Evolutionary conservation across 2,797 vertebrate species (phyloP).

Genomic region (Xyrichtys novacula): DNA sequence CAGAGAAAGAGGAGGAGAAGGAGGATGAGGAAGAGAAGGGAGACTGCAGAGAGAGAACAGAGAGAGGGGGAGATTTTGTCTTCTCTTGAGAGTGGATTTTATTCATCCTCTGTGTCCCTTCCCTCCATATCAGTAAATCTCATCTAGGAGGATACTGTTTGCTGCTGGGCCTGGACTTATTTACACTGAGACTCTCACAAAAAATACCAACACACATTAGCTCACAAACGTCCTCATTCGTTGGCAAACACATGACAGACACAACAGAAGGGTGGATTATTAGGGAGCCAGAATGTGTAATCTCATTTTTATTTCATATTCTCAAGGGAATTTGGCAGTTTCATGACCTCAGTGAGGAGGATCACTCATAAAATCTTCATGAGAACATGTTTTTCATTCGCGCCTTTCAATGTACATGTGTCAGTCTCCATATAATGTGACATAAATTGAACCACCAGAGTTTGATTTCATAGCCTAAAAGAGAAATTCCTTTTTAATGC

Average conservation of each 20-base stretch:
- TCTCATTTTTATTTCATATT: background rate
- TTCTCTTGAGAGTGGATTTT: conserved; percentile 49
- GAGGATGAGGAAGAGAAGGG: conserved; percentile 18
- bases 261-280: conserved; percentile 6
- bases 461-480: background rate
- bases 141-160: conserved; percentile 44
- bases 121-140: conserved; percentile 51
- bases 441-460: background rate
- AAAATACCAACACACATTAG: background rate
- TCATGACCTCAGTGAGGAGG: background rate
- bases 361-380: conserved; percentile 1
- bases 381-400: background rate
- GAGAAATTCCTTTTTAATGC: background rate
- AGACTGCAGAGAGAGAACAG: background rate
- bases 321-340: background rate
- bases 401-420: background rate
- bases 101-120: conserved; percentile 43
- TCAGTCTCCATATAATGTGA: background rate
- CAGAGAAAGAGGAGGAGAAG: conserved; percentile 15
- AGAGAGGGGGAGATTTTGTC: background rate
- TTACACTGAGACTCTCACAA: conserved; percentile 28
- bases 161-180: conserved; percentile 40
- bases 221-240: conserved; percentile 2
- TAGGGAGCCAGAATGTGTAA: background rate
- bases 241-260: background rate